phyloP scores from a whole-genome alignment of 1,140 invertebrate species.

The Aphidius ervi region DNA sequence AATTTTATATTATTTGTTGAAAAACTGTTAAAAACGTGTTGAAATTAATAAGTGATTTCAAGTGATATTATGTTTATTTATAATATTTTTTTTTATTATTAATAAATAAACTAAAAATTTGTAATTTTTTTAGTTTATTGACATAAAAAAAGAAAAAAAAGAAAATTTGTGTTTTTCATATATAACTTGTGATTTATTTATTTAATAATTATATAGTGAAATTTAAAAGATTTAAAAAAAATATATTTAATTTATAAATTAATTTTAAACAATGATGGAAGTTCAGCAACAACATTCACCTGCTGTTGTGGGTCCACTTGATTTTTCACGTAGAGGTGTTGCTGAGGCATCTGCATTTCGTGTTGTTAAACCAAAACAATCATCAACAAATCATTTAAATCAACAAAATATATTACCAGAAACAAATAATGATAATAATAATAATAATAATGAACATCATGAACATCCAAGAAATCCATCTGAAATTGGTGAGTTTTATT shows the following conservation, averaged over 20 bases:
- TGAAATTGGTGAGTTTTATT: constrained; percentile 34
- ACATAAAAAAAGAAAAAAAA: neutral
- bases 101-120: too few species aligned
- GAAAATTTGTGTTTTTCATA: too few species aligned
- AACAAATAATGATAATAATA: constrained; percentile 33
- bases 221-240: neutral
- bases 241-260: neutral
- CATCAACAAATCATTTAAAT: constrained; percentile 28
- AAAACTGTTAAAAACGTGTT: too few species aligned
- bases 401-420: constrained; percentile 38
- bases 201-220: neutral
- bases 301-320: constrained; percentile 48
- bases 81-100: neutral
- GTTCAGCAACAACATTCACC: constrained; percentile 52
- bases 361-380: constrained; percentile 49
- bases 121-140: too few species aligned
- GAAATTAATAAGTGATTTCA: too few species aligned
- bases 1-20: too few species aligned
- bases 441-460: constrained; percentile 38
- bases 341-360: constrained; percentile 50
- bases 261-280: constrained; percentile 45
- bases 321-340: constrained; percentile 50
- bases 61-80: neutral
- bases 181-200: neutral
- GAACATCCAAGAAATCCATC: constrained; percentile 35